Evolutionary conservation across 2,888 invertebrate genomes (phyloP).

Genomic region (Molorchus minor): DNA sequence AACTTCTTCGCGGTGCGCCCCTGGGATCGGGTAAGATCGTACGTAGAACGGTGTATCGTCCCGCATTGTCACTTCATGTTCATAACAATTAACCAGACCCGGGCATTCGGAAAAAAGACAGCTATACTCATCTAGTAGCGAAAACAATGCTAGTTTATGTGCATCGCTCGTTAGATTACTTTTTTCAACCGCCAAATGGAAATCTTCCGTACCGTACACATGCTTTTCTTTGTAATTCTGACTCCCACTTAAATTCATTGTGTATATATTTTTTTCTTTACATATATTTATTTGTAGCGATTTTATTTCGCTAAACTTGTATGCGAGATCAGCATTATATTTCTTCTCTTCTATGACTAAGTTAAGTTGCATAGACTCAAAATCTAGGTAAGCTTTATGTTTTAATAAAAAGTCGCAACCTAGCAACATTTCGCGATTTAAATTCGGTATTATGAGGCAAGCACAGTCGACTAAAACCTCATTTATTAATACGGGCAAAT

Average conservation of each 20-base stretch:
- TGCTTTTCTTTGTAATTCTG: not conserved
- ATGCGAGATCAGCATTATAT: too few relatives aligned
- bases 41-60: not conserved
- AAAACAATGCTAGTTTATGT: too few relatives aligned
- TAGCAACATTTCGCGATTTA: conserved; percentile 9
- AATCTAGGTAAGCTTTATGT: conserved; percentile 2
- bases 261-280: too few relatives aligned
- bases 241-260: not conserved
- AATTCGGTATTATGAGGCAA: conserved; percentile 25
- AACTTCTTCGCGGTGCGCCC: not conserved
- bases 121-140: not conserved
- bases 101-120: not conserved
- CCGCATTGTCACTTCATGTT: not conserved
- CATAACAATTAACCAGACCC: not conserved
- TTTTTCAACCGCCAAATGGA: too few relatives aligned
- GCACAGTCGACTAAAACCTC: conserved; percentile 2
- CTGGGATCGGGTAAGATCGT: not conserved
- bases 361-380: not conserved
- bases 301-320: too few relatives aligned
- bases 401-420: conserved; percentile 20
- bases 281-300: too few relatives aligned
- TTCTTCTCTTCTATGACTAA: not conserved
- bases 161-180: too few relatives aligned
- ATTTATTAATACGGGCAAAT: conserved; percentile 5
- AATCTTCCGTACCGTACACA: too few relatives aligned